These are phyloP conservation scores for Papilio helenus DNA, from an alignment of 1,140 invertebrate species.

Conservation along the genomic window DNA sequence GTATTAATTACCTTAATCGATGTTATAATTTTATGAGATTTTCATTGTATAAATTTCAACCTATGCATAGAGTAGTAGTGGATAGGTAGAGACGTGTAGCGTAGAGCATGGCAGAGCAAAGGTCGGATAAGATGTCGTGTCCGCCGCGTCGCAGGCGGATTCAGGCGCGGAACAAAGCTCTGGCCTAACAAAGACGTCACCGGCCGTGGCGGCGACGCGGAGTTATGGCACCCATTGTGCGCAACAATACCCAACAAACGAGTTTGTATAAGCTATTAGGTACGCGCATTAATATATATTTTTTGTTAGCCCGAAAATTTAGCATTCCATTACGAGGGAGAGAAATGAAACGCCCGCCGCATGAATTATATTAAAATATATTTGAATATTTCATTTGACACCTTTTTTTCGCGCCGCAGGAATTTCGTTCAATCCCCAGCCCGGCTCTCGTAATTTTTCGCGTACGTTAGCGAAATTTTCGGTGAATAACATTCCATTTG, in stretches of 20 bases:
- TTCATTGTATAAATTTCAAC: constrained; percentile 22
- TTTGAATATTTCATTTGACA: constrained; percentile 84
- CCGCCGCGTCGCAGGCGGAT: constrained; percentile 70
- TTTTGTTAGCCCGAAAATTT: constrained; percentile 82
- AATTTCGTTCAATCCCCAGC: constrained; percentile 79
- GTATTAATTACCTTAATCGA: constrained; percentile 59
- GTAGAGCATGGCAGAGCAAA: constrained; percentile 51
- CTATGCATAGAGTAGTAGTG: background rate
- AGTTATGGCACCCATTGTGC: constrained; percentile 82
- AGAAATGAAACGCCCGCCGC: constrained; percentile 82
- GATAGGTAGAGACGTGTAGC: constrained; percentile 54
- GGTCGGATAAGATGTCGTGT: constrained; percentile 56
- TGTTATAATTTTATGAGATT: constrained; percentile 12
- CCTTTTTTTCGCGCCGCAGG: constrained; percentile 74
- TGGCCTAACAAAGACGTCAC: constrained; percentile 80
- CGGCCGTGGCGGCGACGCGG: constrained; percentile 78
- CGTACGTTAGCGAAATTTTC: constrained; percentile 76
- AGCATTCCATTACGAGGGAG: constrained; percentile 82
- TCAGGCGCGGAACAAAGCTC: constrained; percentile 72
- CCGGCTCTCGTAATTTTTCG: constrained; percentile 77
- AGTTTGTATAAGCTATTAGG: constrained; percentile 83
- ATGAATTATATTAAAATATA: constrained; percentile 84
- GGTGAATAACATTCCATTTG: constrained; percentile 82
- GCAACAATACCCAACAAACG: constrained; percentile 82
- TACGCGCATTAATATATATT: constrained; percentile 83